phyloP scores from a whole-genome alignment of 1,140 invertebrate genomes.

The Drosophila ficusphila region DNA sequence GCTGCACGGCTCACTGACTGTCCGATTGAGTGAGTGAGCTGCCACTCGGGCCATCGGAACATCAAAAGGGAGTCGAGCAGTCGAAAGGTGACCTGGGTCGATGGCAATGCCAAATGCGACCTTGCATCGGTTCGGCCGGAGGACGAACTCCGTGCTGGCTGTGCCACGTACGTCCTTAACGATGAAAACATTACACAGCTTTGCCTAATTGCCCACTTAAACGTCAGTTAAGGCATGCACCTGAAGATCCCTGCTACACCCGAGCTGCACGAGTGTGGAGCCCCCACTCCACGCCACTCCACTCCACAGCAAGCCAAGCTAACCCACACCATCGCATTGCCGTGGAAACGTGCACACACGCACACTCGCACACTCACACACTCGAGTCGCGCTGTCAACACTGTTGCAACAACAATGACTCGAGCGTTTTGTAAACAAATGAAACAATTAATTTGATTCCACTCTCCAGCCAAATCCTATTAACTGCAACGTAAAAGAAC shows the following conservation, averaged over 20 bases:
- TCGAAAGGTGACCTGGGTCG: background rate
- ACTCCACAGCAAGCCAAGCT: background rate
- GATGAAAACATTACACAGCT: conserved; percentile 66
- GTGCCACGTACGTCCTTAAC: conserved; percentile 22
- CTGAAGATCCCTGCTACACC: background rate
- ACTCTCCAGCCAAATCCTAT: conserved; percentile 68
- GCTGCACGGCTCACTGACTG: background rate
- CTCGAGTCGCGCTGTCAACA: conserved; percentile 14
- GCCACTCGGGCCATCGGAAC: background rate
- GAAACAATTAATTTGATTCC: conserved; percentile 79
- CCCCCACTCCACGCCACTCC: background rate
- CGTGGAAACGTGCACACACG: conserved; percentile 1
- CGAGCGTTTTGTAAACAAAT: conserved; percentile 64
- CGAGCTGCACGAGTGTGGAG: too few relatives aligned
- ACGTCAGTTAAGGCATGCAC: conserved; percentile 39
- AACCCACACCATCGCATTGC: background rate
- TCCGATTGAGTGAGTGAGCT: background rate
- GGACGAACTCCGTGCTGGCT: background rate
- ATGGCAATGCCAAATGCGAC: background rate
- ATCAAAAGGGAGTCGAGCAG: background rate
- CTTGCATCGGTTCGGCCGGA: background rate
- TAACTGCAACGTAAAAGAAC: conserved; percentile 59
- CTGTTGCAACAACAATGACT: conserved; percentile 46
- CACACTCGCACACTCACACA: background rate
- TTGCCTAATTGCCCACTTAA: conserved; percentile 74